Conservation (phyloP, 2,888 invertebrate species). For the Orthosia incerta region DNA sequence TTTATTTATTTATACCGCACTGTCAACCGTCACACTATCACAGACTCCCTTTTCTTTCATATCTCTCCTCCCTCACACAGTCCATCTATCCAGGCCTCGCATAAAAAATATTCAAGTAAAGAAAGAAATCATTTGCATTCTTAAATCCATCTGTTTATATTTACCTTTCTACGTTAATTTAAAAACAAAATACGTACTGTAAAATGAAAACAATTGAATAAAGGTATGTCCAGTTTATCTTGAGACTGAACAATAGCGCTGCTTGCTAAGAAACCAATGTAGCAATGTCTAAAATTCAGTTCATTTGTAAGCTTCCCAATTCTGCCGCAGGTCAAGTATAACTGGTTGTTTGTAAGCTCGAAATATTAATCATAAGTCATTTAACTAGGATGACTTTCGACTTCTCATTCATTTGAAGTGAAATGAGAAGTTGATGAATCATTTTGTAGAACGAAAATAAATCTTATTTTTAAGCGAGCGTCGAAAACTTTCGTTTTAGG, state of each 20-base stretch:
- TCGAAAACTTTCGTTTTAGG: conserved; percentile 28
- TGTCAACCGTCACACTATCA: too few species aligned
- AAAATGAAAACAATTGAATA: conserved; percentile 19
- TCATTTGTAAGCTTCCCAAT: background rate
- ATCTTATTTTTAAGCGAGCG: conserved; percentile 49
- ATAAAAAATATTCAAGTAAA: background rate
- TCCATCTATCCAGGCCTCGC: too few species aligned
- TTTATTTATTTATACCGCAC: too few species aligned
- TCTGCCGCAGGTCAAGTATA: background rate
- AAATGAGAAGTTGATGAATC: conserved; percentile 62
- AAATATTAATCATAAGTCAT: conserved; percentile 68
- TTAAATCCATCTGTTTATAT: background rate
- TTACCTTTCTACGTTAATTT: background rate
- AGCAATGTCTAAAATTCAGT: background rate
- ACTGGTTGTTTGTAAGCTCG: conserved; percentile 1
- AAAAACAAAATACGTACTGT: conserved; percentile 21
- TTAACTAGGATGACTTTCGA: conserved; percentile 66
- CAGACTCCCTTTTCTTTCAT: too few species aligned
- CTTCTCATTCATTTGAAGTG: conserved; percentile 60
- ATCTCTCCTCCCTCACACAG: too few species aligned
- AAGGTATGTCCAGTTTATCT: background rate
- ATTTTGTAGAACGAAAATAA: conserved; percentile 62
- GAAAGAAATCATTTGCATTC: background rate
- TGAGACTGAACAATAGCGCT: background rate
- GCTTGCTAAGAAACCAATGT: background rate